These are phyloP conservation scores for Nemopilema nomurai DNA, from an alignment of 30 jellyfish, hydroid and myxozoan genomes.

Conservation along the genomic window DNA sequence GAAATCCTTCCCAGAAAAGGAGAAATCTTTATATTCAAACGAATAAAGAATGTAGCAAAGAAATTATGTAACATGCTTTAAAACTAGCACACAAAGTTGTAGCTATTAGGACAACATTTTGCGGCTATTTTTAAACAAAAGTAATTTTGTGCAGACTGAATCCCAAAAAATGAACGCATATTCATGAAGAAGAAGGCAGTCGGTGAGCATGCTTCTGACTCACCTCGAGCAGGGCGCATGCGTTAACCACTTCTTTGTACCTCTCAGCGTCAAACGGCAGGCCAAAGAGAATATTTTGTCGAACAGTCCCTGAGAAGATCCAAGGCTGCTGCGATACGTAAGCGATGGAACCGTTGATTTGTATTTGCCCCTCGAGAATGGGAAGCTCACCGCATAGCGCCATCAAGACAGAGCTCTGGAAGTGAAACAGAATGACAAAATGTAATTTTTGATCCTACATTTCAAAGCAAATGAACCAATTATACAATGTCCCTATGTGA, in stretches of 20 bases:
- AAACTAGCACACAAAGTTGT: no score
- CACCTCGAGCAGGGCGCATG: conserved; percentile 61
- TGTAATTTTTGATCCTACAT: no score
- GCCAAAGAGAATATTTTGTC: conserved; percentile 85
- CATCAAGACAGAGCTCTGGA: conserved; percentile 76
- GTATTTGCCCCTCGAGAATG: conserved; percentile 47
- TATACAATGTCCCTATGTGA: neutral
- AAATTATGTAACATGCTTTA: no score
- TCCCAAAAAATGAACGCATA: neutral
- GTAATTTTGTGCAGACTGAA: neutral
- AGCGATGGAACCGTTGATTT: conserved; percentile 66
- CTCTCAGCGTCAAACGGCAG: conserved; percentile 29
- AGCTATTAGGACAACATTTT: no score
- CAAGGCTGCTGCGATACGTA: conserved; percentile 88
- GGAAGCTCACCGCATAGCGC: conserved; percentile 73
- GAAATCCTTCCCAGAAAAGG: conserved; percentile 55
- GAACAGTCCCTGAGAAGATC: conserved; percentile 87
- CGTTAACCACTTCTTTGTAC: conserved; percentile 35
- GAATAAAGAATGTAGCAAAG: no score
- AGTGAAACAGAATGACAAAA: neutral
- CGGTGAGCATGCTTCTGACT: neutral
- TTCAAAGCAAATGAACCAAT: neutral
- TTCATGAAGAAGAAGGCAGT: neutral
- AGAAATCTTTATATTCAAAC: no score
- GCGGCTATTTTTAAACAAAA: neutral